Conservation (phyloP, 2,113 vertebrate species). For the Oryzias curvinotus region DNA sequence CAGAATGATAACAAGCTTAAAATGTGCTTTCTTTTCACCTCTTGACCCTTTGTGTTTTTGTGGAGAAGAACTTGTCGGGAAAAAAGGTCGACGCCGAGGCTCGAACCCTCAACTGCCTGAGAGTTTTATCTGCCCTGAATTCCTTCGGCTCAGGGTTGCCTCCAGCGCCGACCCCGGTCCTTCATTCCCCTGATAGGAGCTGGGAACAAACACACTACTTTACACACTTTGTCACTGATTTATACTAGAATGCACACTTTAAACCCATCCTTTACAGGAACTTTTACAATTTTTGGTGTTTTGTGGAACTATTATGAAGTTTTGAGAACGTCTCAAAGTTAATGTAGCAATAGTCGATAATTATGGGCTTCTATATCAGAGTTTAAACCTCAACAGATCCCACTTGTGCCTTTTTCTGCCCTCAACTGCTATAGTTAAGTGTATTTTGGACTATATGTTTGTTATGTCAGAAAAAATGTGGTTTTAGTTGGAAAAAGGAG, state of each 20-base stretch:
- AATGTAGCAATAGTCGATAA: too few relatives aligned
- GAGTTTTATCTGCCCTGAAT: conserved; percentile 67
- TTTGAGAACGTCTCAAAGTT: too few relatives aligned
- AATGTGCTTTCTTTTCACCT: conserved; percentile 18
- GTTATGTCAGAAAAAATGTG: too few relatives aligned
- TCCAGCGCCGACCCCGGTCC: conserved; percentile 38
- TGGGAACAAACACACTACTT: conserved; percentile 16
- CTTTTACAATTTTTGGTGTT: background rate
- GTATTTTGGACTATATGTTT: too few relatives aligned
- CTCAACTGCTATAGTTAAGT: too few relatives aligned
- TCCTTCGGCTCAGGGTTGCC: conserved; percentile 51
- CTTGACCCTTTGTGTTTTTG: conserved; percentile 9
- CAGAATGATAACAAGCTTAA: conserved; percentile 27
- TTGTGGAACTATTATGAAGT: background rate
- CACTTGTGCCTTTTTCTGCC: too few relatives aligned
- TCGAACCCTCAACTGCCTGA: background rate
- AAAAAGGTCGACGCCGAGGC: conserved; percentile 25
- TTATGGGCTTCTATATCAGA: too few relatives aligned
- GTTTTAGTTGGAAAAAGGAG: too few relatives aligned
- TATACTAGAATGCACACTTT: background rate
- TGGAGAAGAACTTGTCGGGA: conserved; percentile 19
- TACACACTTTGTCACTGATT: conserved; percentile 1
- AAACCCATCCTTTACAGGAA: background rate
- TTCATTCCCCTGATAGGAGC: conserved; percentile 58
- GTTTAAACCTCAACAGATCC: too few relatives aligned